A percentile compares a stretch with the other conserved stretches of the same genome.
Conservation (phyloP, 2,888 invertebrate species). For the Linnaemya tessellans region DNA sequence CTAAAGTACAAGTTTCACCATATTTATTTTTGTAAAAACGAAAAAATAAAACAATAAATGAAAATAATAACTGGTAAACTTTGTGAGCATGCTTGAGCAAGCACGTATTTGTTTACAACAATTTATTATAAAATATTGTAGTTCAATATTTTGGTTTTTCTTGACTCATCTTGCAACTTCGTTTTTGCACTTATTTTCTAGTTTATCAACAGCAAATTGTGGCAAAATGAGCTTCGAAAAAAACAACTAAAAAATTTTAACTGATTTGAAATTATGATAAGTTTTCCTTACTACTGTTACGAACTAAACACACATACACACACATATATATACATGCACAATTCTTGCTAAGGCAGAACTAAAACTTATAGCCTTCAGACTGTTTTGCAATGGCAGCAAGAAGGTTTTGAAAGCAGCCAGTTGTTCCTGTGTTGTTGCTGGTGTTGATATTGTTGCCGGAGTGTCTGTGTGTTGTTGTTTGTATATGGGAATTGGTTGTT, state of each 20-base stretch:
- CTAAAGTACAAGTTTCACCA: conserved; percentile 47
- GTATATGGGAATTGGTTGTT: conserved; percentile 16
- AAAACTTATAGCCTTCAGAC: conserved; percentile 30
- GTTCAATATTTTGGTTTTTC: conserved; percentile 70
- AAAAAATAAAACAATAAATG: conserved; percentile 4
- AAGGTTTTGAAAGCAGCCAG: not conserved
- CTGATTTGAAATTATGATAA: conserved; percentile 46
- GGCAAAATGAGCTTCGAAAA: conserved; percentile 28
- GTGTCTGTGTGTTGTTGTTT: not conserved
- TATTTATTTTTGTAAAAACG: not conserved
- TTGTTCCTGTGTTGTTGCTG: not conserved
- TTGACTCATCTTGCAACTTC: conserved; percentile 49
- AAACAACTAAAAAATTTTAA: not conserved
- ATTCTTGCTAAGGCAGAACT: not conserved
- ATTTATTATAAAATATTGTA: conserved; percentile 70
- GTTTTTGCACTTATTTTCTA: conserved; percentile 12
- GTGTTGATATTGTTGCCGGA: not conserved
- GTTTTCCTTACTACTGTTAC: not conserved
- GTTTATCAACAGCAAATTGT: conserved; percentile 19
- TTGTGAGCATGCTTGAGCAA: conserved; percentile 49
- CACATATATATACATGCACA: not conserved
- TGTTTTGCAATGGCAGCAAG: conserved; percentile 8
- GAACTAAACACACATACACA: not conserved
- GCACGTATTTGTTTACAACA: conserved; percentile 72
- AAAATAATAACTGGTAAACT: conserved; percentile 44